phyloP scores from a whole-genome alignment of 2,113 vertebrate genomes.

The Phalacrocorax carbo region DNA sequence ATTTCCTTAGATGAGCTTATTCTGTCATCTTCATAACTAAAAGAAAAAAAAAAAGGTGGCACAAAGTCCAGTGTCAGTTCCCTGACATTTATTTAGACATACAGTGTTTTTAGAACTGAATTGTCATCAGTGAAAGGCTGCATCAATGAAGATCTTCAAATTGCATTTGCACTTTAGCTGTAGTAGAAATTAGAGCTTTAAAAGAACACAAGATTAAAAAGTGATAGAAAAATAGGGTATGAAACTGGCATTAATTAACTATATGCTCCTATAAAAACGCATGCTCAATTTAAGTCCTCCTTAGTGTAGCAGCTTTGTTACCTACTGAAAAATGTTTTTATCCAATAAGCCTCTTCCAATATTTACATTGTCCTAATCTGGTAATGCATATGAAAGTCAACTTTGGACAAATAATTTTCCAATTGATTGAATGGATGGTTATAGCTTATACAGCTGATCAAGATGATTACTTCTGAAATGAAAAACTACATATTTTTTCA shows the following conservation, averaged over 20 bases:
- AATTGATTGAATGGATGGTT: neutral
- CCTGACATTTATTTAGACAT: neutral
- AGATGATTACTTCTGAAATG: neutral
- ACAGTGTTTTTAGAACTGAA: neutral
- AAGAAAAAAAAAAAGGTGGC: neutral
- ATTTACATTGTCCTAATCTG: neutral
- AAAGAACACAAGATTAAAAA: neutral
- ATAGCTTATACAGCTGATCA: neutral
- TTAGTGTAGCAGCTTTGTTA: neutral
- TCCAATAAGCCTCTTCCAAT: neutral
- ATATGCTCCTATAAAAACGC: fast-evolving
- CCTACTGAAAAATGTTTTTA: neutral
- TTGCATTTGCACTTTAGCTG: neutral
- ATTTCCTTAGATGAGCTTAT: neutral
- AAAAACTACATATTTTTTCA: neutral
- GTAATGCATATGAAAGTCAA: neutral
- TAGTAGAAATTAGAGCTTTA: neutral
- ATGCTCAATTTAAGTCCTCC: neutral
- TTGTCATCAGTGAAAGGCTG: neutral
- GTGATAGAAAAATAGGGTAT: neutral
- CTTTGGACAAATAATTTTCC: neutral
- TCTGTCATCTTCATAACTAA: neutral
- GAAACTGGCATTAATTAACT: neutral
- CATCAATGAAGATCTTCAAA: neutral
- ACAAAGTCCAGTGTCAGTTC: neutral